Evolutionary conservation across 1,140 invertebrate species (phyloP), one percentile per base, ranked within the genome.

Genomic region (Nomia melanderi): DNA sequence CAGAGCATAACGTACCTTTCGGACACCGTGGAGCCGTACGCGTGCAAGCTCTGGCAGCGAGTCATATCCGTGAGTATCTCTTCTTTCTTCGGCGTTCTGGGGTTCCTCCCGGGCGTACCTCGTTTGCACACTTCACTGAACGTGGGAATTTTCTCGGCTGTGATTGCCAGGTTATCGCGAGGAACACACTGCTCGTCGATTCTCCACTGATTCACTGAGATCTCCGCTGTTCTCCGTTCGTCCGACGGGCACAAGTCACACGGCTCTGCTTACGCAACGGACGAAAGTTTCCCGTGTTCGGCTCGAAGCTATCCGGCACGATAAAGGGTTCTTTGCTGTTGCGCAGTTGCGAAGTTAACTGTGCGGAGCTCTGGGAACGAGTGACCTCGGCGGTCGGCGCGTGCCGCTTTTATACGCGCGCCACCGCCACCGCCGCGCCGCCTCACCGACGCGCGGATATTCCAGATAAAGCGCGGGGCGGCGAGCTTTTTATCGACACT

Each of bases 41-140:
- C 54, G 36, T 67, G 88, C 17, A 85, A 25, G 50, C 81, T 79
- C 56, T 88, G 77, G 72, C 88, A 88, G n/a, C 87, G 84, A 31
- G 85, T 82, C 88, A 89, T 89, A 65, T 82, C 81, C 57, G 70
- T 86, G 20, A 69, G 31, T 78, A 50, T 67, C 31, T 81, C 17
- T 39, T 47, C 20, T 17, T 79, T 31, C 17, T 63, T 3, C 7
- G 41, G 41, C 62, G 59, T 20, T 50, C 14, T 7, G 27, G 39
- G 8, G 56, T 57, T 25, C 33, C 56, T 71, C 17, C 29, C 65
- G 23, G 47, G n/a, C 62, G 53, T 25, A 25, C 36, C 62, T 81
- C 77, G 31, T 54, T 74, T 83, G 62, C 84, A 87, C 81, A 86
- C 81, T 81, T 88, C 84, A 82, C 86, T 87, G 66, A 87, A 86